Conservation (phyloP, 2,888 invertebrate species). For the Didymodactylos carnosus region DNA sequence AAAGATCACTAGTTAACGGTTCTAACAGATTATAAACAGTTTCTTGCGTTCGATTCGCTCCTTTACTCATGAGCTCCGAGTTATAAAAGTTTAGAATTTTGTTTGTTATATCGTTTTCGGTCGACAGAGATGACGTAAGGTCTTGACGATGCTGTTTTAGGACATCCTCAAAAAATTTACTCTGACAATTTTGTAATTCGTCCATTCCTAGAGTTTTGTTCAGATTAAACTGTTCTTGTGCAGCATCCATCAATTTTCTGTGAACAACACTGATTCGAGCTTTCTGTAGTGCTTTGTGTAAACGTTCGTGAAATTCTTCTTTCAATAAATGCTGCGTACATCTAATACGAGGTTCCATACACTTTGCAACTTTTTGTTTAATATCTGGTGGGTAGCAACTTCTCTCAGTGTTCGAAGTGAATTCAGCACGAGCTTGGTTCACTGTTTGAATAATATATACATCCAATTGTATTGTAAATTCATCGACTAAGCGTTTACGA, state of each 20-base stretch:
- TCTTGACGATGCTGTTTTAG: not conserved
- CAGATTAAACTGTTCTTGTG: not conserved
- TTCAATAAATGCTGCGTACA: not conserved
- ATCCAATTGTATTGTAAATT: not conserved
- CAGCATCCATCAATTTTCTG: not conserved
- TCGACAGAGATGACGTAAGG: not conserved
- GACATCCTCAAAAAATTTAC: not conserved
- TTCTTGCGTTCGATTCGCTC: not conserved
- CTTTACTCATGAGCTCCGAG: not conserved
- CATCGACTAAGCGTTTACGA: not conserved
- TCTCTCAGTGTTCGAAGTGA: not conserved
- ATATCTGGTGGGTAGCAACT: not conserved
- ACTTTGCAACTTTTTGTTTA: not conserved
- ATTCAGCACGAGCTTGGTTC: not conserved
- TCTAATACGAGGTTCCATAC: not conserved
- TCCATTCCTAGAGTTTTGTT: not conserved
- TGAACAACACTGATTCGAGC: not conserved
- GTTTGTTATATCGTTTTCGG: not conserved
- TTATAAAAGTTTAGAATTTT: not conserved
- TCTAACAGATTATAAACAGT: not conserved
- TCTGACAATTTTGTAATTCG: not conserved
- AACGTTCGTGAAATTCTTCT: not conserved
- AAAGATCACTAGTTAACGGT: not conserved
- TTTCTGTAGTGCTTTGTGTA: not conserved
- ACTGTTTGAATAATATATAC: not conserved